These are phyloP conservation scores for Rhynchonema sp. DNA, from an alignment of 2,888 invertebrate species.

Conservation along the genomic window DNA sequence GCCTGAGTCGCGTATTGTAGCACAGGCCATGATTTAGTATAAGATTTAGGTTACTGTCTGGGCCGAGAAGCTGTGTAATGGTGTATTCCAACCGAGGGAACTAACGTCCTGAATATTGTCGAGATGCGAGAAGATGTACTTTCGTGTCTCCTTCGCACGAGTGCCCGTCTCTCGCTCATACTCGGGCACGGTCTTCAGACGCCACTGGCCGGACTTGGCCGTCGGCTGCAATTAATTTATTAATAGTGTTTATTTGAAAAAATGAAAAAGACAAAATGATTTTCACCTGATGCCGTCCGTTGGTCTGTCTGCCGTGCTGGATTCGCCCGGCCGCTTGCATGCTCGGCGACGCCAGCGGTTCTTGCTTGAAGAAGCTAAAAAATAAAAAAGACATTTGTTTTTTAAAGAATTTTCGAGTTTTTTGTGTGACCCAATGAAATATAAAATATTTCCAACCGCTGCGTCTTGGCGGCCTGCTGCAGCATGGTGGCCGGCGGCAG, in stretches of 20 bases:
- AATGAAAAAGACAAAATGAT: too few relatives aligned
- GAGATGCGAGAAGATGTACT: slow-evolving; percentile 96
- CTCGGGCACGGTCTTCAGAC: slow-evolving; percentile 81
- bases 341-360: slow-evolving; percentile 7
- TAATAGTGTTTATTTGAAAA: too few relatives aligned
- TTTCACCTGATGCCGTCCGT: neutral
- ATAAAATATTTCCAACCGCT: slow-evolving; percentile 49
- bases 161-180: slow-evolving; percentile 91
- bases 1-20: too few relatives aligned
- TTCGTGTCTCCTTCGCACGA: slow-evolving; percentile 95
- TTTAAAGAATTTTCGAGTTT: too few relatives aligned
- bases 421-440: neutral
- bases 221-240: neutral
- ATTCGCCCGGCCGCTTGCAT: neutral
- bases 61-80: too few relatives aligned
- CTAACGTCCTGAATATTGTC: slow-evolving; percentile 63
- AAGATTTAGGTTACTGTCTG: too few relatives aligned
- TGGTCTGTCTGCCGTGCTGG: neutral
- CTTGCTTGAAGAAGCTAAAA: slow-evolving; percentile 47
- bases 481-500: slow-evolving; percentile 95
- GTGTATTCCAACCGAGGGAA: too few relatives aligned
- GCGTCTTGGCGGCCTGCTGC: slow-evolving; percentile 85
- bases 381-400: neutral
- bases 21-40: too few relatives aligned
- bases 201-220: slow-evolving; percentile 12